A percentile compares a stretch with the other conserved stretches of the same genome.
Conservation (phyloP, 2,113 vertebrate genomes). For the Scomber colias region DNA sequence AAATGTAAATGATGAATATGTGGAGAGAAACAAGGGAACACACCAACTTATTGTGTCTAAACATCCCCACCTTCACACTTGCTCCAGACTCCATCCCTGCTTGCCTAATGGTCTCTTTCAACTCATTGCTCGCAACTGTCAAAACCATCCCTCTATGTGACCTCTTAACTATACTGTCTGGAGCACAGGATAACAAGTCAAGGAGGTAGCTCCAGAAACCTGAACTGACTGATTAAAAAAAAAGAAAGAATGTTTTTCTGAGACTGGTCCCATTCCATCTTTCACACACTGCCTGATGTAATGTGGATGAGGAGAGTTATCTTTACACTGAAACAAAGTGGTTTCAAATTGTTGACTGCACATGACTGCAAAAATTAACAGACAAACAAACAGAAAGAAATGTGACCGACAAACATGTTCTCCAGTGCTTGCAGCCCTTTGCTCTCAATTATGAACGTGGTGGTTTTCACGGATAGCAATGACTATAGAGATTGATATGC, state of each 20-base stretch:
- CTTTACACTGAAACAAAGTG: neutral
- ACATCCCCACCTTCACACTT: conserved; percentile 28
- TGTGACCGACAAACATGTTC: neutral
- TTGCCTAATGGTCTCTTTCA: conserved; percentile 32
- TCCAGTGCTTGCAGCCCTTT: conserved; percentile 14
- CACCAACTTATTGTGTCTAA: conserved; percentile 11
- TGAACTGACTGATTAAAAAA: conserved; percentile 33
- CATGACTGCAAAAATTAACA: conserved; percentile 5
- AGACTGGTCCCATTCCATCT: conserved; percentile 11
- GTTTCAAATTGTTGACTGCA: conserved; percentile 13
- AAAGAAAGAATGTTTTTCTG: conserved; percentile 8
- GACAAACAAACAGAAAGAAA: neutral
- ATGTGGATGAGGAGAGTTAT: neutral
- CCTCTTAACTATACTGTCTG: conserved; percentile 50
- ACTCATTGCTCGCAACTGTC: conserved; percentile 32
- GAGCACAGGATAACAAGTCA: conserved; percentile 40
- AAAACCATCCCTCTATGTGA: conserved; percentile 35
- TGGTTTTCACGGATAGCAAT: conserved; percentile 19
- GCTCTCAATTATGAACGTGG: conserved; percentile 11
- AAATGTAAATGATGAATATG: neutral
- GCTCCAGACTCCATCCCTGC: conserved; percentile 6
- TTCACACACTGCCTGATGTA: neutral
- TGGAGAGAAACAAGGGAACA: conserved; percentile 8
- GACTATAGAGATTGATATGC: conserved; percentile 34
- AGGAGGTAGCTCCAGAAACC: conserved; percentile 14